Evolutionary conservation across 2,113 vertebrate species (phyloP), one percentile per base, ranked within the genome.

Genomic region (Lycocorax pyrrhopterus): DNA sequence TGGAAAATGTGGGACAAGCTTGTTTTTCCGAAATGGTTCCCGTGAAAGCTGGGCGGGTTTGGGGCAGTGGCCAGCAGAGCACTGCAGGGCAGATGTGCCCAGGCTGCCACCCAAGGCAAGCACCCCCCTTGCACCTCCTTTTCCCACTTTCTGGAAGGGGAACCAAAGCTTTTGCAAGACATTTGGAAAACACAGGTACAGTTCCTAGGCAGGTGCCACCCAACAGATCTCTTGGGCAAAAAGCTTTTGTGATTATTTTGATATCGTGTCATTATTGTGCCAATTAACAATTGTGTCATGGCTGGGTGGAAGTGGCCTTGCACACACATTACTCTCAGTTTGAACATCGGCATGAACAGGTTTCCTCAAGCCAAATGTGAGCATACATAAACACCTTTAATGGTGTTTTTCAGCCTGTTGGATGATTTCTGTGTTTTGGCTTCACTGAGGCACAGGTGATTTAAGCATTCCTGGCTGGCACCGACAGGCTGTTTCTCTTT

Each of bases 401-500:
- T 11, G 30, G 46, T 1, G 1, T 20, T 87, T 89, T 84, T n/a
- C 58, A 60, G 37, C 58, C 69, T 10, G 4, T 22, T 68, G 32
- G 56, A 25, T n/a, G 41, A 13, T 89, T 87, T 43, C 69, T 26
- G 25, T 64, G 51, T 44, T 77, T 88, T 26, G 59, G 22, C 39
- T 84, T 53, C n/a, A 5, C 1, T n/a, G 73, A 91, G 26, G 21
- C 8, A 32, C 32, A 51, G 51, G 60, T 76, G 91, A 96, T 92
- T 89, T 84, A 87, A 84, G 41, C 7, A 16, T 3, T 41, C 37
- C 81, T 51, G 53, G 62, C 63, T 69, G 53, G 66, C 5, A 2
- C 32, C 69, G 89, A 73, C 84, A 82, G 84, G 71, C 20, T 76
- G 66, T 82, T 96, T 89, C 80, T 89, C 87, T 84, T 87, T 89